phyloP scores from a whole-genome alignment of 2,888 invertebrate genomes.

The Disparrhopalites patrizii region DNA sequence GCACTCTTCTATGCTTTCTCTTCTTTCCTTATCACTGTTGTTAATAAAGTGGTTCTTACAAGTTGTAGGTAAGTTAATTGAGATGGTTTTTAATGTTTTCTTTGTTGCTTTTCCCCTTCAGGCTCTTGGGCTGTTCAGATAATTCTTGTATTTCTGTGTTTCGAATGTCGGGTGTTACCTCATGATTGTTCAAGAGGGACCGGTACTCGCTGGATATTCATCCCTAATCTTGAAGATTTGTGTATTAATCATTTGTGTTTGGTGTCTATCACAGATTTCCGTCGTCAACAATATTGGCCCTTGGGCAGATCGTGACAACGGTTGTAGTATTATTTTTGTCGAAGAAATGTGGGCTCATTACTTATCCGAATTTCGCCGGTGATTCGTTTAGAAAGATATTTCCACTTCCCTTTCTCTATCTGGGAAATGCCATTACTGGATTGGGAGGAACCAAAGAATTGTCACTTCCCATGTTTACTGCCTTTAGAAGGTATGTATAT shows the following conservation, averaged over 20 bases:
- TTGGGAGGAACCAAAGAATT: conserved; percentile 91
- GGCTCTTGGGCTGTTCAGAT: no score
- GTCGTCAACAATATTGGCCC: conserved; percentile 35
- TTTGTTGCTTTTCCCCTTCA: no score
- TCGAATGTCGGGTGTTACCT: no score
- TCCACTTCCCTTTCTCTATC: conserved; percentile 81
- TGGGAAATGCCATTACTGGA: conserved; percentile 94
- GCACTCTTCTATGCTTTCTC: conserved; percentile 86
- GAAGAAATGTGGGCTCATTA: conserved; percentile 66
- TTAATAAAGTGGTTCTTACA: conserved; percentile 93
- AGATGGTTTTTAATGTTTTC: no score
- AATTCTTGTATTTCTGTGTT: no score
- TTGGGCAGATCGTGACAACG: conserved; percentile 72
- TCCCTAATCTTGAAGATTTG: no score
- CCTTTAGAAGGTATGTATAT: conserved; percentile 80
- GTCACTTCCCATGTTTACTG: conserved; percentile 97
- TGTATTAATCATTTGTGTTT: no score
- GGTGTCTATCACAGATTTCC: conserved; percentile 38
- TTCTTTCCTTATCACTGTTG: conserved; percentile 91
- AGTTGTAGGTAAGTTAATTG: conserved; percentile 65
- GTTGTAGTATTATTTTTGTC: conserved; percentile 72
- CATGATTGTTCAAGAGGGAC: no score
- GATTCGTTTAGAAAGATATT: conserved; percentile 64
- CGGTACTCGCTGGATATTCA: no score
- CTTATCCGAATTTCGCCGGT: conserved; percentile 69